These are phyloP conservation scores for Rhizomys pruinosus DNA, from an alignment of 2,113 vertebrate species.

Conservation along the genomic window DNA sequence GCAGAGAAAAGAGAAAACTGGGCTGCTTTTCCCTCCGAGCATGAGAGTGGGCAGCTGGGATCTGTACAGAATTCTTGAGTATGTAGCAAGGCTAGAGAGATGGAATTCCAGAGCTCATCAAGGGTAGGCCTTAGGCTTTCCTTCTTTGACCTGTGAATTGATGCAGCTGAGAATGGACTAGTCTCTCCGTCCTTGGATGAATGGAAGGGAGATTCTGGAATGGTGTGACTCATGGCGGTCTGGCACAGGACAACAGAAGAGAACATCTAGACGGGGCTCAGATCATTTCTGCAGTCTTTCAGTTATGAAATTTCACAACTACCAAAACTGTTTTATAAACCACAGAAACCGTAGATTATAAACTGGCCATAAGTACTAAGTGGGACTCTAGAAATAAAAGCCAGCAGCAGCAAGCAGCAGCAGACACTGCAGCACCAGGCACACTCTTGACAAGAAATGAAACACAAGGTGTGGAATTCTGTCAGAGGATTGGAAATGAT, in stretches of 20 bases:
- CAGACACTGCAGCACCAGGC: not conserved
- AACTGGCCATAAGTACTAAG: not conserved
- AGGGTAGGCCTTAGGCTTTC: not conserved
- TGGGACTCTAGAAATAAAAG: not conserved
- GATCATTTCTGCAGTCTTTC: not conserved
- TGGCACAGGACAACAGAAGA: not conserved
- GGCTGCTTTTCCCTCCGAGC: not conserved
- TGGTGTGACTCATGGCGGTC: not conserved
- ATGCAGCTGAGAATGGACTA: not conserved
- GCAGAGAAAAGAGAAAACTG: not conserved
- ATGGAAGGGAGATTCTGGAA: not conserved
- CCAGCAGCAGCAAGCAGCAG: not conserved
- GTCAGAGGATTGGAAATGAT: not conserved
- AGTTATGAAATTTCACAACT: not conserved
- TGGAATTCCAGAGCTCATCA: not conserved
- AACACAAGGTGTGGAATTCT: not conserved
- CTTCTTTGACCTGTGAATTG: not conserved
- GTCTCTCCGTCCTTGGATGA: no score
- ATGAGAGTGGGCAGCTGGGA: not conserved
- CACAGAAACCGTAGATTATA: not conserved
- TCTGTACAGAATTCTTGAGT: not conserved
- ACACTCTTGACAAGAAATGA: not conserved
- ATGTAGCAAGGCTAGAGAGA: not conserved
- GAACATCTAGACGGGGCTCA: not conserved
- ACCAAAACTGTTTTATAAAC: not conserved